phyloP scores from a whole-genome alignment of 2,888 invertebrate genomes.

The Synanthedon vespiformis region DNA sequence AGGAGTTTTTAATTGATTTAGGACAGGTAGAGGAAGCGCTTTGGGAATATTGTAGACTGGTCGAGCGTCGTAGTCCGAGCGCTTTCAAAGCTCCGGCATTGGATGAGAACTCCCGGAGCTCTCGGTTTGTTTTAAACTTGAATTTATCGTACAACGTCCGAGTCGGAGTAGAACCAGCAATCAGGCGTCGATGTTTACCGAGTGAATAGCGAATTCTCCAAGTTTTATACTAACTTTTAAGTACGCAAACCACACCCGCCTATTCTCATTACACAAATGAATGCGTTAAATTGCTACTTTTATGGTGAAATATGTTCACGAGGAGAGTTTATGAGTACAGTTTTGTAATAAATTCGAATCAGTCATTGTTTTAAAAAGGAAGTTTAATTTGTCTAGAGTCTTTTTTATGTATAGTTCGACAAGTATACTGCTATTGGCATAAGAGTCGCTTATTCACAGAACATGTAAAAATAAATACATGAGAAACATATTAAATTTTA shows the following conservation, averaged over 20 bases:
- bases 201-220: conserved; percentile 7
- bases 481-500: too few relatives aligned
- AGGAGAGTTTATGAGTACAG: too few relatives aligned
- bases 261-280: conserved; percentile 6
- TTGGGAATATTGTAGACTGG: conserved; percentile 4
- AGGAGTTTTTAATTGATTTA: conserved; percentile 50
- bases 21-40: conserved; percentile 18
- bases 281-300: conserved; percentile 2
- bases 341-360: too few relatives aligned
- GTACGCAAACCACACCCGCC: conserved; percentile 1
- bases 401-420: too few relatives aligned
- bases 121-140: conserved; percentile 29
- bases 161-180: conserved; percentile 14
- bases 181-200: conserved; percentile 16
- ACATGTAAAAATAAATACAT: too few relatives aligned
- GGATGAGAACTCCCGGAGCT: conserved; percentile 9
- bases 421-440: too few relatives aligned
- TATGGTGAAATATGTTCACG: too few relatives aligned
- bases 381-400: too few relatives aligned
- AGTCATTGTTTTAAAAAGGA: too few relatives aligned
- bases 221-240: conserved; percentile 4
- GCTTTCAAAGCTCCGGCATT: not conserved
- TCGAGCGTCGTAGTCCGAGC: not conserved
- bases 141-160: conserved; percentile 21
- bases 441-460: too few relatives aligned